These are phyloP conservation scores for Paraescarpia echinospica DNA, from an alignment of 1,140 invertebrate species.

Conservation along the genomic window DNA sequence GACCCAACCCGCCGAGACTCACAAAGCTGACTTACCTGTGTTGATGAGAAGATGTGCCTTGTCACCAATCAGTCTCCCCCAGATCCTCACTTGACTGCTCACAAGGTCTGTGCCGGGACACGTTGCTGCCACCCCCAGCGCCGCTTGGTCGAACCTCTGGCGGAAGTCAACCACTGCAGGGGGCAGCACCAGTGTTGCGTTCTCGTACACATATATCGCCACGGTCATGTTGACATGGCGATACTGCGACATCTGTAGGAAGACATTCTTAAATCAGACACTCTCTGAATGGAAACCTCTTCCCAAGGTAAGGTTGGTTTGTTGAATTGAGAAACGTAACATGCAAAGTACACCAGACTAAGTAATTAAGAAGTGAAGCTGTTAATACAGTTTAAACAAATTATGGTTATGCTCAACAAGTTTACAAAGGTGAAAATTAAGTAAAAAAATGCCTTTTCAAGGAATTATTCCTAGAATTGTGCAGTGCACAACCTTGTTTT, in stretches of 20 bases:
- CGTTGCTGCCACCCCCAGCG: slow-evolving; percentile 27
- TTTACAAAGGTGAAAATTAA: too few relatives aligned
- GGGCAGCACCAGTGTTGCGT: slow-evolving; percentile 40
- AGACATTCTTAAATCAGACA: slow-evolving; percentile 14
- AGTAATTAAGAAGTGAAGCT: too few relatives aligned
- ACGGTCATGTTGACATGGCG: slow-evolving; percentile 40
- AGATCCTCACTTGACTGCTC: slow-evolving; percentile 34
- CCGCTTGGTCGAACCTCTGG: slow-evolving; percentile 37
- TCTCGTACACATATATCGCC: slow-evolving; percentile 40
- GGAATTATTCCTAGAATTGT: too few relatives aligned
- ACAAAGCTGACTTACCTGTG: slow-evolving; percentile 36
- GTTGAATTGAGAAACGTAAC: too few relatives aligned
- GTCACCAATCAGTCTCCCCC: slow-evolving; percentile 41
- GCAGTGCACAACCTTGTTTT: too few relatives aligned
- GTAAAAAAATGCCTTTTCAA: too few relatives aligned
- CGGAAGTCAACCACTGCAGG: slow-evolving; percentile 24
- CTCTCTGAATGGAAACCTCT: too few relatives aligned
- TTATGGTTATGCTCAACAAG: too few relatives aligned
- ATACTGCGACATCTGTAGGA: slow-evolving; percentile 36
- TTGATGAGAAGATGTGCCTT: slow-evolving; percentile 38
- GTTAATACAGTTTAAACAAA: too few relatives aligned
- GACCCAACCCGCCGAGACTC: too few relatives aligned
- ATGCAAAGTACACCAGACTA: too few relatives aligned
- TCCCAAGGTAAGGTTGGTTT: too few relatives aligned
- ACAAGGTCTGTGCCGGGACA: slow-evolving; percentile 31